These are phyloP conservation scores for Urophycis tenuis DNA, from an alignment of 2,797 vertebrate species.

Conservation along the genomic window DNA sequence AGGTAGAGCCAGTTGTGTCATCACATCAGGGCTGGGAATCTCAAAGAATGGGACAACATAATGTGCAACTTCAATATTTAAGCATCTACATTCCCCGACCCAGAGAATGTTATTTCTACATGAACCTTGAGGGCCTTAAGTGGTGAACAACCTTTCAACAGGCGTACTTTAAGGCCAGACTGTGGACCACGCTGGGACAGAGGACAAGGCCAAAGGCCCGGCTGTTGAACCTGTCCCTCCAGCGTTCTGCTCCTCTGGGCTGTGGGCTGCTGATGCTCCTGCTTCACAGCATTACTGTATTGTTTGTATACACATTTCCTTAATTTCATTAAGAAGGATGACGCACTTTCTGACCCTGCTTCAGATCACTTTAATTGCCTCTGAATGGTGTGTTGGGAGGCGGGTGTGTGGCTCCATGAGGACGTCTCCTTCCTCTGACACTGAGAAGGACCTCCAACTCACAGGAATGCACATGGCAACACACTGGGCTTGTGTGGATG, in stretches of 20 bases:
- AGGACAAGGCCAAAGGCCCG: slow-evolving; percentile 35
- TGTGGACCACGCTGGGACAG: slow-evolving; percentile 23
- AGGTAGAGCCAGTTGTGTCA: neutral
- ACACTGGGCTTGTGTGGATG: slow-evolving; percentile 54
- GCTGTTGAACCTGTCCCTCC: slow-evolving; percentile 41
- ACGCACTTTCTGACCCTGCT: slow-evolving; percentile 78
- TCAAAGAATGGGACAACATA: neutral
- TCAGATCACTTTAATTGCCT: slow-evolving; percentile 80
- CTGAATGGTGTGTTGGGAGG: slow-evolving; percentile 70
- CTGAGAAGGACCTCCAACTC: slow-evolving; percentile 57
- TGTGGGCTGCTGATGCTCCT: slow-evolving; percentile 52
- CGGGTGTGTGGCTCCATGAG: slow-evolving; percentile 61
- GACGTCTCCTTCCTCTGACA: slow-evolving; percentile 66
- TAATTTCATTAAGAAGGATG: slow-evolving; percentile 79
- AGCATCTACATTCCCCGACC: neutral
- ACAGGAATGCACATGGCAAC: slow-evolving; percentile 66
- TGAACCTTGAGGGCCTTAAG: neutral
- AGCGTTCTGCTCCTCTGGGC: slow-evolving; percentile 21
- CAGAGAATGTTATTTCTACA: neutral
- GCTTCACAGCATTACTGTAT: slow-evolving; percentile 54
- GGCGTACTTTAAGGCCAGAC: neutral
- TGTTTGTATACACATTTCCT: slow-evolving; percentile 64
- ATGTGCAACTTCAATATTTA: neutral
- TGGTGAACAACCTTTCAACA: neutral
- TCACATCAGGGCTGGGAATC: neutral